Percentiles rank a stretch among this genome's conserved stretches.
phyloP scores from a whole-genome alignment of 2,113 vertebrate species.

The Xyrauchen texanus region DNA sequence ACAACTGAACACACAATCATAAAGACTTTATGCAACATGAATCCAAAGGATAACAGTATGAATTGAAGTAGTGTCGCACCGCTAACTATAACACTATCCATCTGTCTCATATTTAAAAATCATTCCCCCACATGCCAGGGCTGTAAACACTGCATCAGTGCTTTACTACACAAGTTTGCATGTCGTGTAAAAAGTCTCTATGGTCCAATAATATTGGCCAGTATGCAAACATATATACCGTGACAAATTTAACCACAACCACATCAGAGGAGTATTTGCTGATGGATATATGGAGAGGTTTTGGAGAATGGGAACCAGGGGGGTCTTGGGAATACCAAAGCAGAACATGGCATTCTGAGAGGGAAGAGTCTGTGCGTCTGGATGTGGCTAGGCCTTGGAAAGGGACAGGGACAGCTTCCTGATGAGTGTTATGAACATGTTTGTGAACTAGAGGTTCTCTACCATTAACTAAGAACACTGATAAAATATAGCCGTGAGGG shows the following conservation, averaged over 20 bases:
- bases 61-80: background rate
- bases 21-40: background rate
- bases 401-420: background rate
- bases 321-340: conserved; percentile 60
- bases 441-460: conserved; percentile 22
- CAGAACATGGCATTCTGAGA: conserved; percentile 61
- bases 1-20: background rate
- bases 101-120: background rate
- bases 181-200: conserved; percentile 15
- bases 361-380: conserved; percentile 55
- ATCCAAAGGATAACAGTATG: background rate
- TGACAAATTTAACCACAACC: conserved; percentile 18
- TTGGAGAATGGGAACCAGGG: conserved; percentile 29
- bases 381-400: conserved; percentile 32
- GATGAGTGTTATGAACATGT: background rate
- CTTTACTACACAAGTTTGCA: conserved; percentile 10
- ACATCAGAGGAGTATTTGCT: background rate
- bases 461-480: background rate
- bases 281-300: no score
- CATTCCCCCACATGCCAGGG: background rate
- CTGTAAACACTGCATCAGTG: background rate
- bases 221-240: background rate
- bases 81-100: background rate
- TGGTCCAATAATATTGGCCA: background rate
- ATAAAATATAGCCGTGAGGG: conserved; percentile 2